A percentile compares a stretch with the other conserved stretches of the same genome.
Evolutionary conservation across 2,113 vertebrate genomes (phyloP).

Genomic region (Glareola pratincola): DNA sequence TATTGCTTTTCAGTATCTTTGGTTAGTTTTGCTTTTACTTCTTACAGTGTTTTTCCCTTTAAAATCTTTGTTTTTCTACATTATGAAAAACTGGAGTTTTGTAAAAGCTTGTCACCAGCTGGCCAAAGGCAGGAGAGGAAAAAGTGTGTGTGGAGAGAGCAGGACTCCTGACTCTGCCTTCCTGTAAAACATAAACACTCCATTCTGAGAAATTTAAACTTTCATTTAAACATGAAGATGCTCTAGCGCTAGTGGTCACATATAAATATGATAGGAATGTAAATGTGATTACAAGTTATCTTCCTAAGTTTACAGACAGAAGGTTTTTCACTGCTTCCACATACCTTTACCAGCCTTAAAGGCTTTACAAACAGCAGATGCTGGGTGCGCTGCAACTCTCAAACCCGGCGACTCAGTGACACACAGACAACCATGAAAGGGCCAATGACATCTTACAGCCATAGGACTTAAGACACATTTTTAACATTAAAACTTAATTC

Average conservation of each 20-base stretch:
- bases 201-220: background rate
- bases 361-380: background rate
- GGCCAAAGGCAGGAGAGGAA: background rate
- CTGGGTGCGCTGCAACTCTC: background rate
- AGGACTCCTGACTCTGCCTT: background rate
- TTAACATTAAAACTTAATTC: background rate
- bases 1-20: background rate
- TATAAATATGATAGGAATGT: background rate
- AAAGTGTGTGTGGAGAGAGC: background rate
- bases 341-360: background rate
- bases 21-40: background rate
- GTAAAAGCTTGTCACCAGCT: background rate
- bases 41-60: background rate
- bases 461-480: background rate
- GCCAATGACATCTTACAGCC: background rate
- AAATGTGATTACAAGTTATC: background rate
- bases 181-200: background rate
- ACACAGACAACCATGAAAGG: background rate
- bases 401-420: background rate
- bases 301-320: background rate
- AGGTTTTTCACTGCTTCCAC: background rate
- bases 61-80: background rate
- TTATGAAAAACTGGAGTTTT: background rate
- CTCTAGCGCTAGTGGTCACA: background rate
- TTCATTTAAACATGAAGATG: background rate